Conservation (phyloP, 53 echinoderm and acorn worm genomes). For the Paracentrotus lividus region DNA sequence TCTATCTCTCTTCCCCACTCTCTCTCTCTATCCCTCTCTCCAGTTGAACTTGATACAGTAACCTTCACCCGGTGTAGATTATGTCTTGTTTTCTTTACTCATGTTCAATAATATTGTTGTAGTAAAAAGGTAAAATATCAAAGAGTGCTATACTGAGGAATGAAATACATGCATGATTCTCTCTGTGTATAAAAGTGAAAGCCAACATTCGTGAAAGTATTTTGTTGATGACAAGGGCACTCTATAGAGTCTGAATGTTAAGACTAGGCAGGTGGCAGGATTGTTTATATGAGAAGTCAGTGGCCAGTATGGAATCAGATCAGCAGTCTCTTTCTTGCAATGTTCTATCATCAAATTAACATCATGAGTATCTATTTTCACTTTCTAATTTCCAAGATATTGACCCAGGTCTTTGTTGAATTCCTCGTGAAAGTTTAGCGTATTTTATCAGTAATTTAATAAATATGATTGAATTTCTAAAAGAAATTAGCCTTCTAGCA, state of each 20-base stretch:
- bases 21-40: neutral
- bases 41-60: neutral
- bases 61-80: neutral
- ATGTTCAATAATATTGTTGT: neutral
- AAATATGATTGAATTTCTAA: no score
- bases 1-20: neutral
- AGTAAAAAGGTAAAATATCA: neutral
- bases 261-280: neutral
- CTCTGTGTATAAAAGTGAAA: no score
- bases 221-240: neutral
- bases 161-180: neutral
- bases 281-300: slow-evolving; percentile 50
- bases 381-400: no score
- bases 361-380: no score
- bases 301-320: slow-evolving; percentile 43
- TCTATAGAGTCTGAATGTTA: neutral
- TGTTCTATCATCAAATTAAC: no score
- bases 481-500: no score
- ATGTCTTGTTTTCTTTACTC: neutral
- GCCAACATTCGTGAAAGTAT: no score
- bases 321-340: neutral
- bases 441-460: no score
- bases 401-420: no score
- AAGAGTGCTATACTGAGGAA: neutral
- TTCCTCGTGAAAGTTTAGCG: no score